Evolutionary conservation across 2,888 invertebrate genomes (phyloP).

Genomic region (Heliothis peltigera): DNA sequence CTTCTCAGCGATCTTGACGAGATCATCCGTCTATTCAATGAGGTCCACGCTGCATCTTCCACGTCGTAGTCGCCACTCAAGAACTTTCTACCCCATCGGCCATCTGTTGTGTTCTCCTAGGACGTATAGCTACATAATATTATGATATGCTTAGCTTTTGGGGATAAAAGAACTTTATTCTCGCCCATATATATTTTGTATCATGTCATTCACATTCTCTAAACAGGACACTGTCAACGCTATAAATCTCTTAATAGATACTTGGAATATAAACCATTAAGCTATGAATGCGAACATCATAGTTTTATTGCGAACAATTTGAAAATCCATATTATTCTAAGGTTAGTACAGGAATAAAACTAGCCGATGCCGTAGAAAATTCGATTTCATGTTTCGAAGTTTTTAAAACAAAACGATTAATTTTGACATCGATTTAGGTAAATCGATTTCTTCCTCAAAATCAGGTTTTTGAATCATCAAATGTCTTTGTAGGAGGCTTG

Average conservation of each 20-base stretch:
- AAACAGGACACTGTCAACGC: neutral
- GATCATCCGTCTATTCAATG: too few relatives aligned
- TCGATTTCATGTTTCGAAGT: neutral
- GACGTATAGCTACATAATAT: too few relatives aligned
- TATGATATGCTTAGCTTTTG: too few relatives aligned
- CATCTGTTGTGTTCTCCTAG: too few relatives aligned
- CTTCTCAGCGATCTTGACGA: too few relatives aligned
- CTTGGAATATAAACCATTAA: constrained; percentile 3
- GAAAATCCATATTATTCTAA: constrained; percentile 5
- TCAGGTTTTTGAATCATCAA: constrained; percentile 46
- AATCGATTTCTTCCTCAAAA: constrained; percentile 8
- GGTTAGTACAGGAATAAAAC: constrained; percentile 8
- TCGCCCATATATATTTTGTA: neutral
- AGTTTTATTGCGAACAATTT: constrained; percentile 8
- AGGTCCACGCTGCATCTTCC: too few relatives aligned
- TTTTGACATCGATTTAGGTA: constrained; percentile 7
- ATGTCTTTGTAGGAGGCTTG: constrained; percentile 21
- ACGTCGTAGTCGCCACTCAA: too few relatives aligned
- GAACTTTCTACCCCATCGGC: too few relatives aligned
- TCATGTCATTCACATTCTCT: neutral
- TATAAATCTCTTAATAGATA: constrained; percentile 1
- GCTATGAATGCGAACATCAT: neutral
- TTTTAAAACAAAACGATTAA: constrained; percentile 16
- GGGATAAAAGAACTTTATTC: too few relatives aligned
- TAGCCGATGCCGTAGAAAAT: neutral